Evolutionary conservation across 2,888 invertebrate genomes (phyloP), one percentile per base, ranked within the genome.

Genomic region (Anodontia alba): DNA sequence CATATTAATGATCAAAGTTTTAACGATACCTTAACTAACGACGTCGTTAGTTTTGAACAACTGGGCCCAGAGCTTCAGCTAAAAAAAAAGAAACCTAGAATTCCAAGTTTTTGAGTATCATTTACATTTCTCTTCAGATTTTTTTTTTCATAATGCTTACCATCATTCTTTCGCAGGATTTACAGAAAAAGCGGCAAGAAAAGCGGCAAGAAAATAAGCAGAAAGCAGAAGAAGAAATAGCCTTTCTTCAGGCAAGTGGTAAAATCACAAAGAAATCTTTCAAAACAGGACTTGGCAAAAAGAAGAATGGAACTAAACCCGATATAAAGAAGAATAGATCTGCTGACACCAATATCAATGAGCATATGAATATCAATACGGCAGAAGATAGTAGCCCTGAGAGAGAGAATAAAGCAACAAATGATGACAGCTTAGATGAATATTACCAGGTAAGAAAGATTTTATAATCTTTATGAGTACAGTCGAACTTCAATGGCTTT

Each of bases 141-240:
- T n/a, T n/a, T n/a, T n/a, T n/a, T n/a, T n/a, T n/a, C n/a, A n/a
- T n/a, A n/a, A n/a, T n/a, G n/a, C n/a, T n/a, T n/a, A n/a, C n/a
- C n/a, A n/a, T n/a, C n/a, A n/a, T n/a, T n/a, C n/a, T n/a, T n/a
- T n/a, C n/a, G 23, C 70, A 94, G 94, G 94, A 94, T 66, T 84
- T 94, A 68, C 92, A 93, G 69, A 90, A 88, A 68, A 93, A 93
- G 78, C 84, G 94, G 68, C 92, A 93, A 83, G 91, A 91, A 72
- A 92, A 90, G 77, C 84, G 92, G 70, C 86, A 90, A 72, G 93
- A 92, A 46, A 88, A 90, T 10, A 91, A 93, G 75, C 88, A 87
- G 71, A 91, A 91, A 81, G 93, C 92, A 15, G 93, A 93, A 46
- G 90, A 92, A 77, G 93, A 93, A 82, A 87, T 93, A 38, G 81